Base-by-base conservation (phyloP, 2,888 invertebrate species). In the Ormyrus nitidulus region DNA sequence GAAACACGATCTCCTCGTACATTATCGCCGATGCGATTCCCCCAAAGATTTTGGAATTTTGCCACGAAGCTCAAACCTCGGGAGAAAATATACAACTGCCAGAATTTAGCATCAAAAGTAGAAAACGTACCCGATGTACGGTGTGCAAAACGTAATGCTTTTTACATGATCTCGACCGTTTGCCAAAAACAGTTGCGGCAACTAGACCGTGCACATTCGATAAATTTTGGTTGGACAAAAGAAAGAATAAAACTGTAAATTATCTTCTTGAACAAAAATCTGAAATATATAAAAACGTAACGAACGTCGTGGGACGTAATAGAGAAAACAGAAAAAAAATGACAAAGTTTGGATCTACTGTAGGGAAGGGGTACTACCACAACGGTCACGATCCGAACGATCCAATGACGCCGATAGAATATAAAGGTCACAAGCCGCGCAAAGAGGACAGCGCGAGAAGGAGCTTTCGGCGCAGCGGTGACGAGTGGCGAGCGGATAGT, bases 401-500 rank as follows among this genome's bases (percentile, higher is more conserved):
- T 53, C 61, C 66, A 53, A 85, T 87, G 84, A 88, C 86, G 85
- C 86, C 85, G 82, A 86, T 87, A 86, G 88, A 88, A 80, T 89
- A 87, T 88, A 90, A 90, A 83, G 89, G 88, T 85, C 87, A 88
- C 78, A 89, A 86, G 81, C 87, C 88, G 84, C 88, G 89, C 85
- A 90, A 89, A 87, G 89, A 89, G 83, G 86, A 89, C 84, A 89
- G 84, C 85, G 88, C 87, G 79, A 87, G 88, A 82, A 87, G 89
- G 85, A 90, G 89, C 85, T 90, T 89, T 84, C 87, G 90, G 83
- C 87, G 90, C 85, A 89, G 86, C 83, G 88, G 87, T 74, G 89
- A 89, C 85, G 90, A 90, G 81, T 89, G 90, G 90, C 87, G 89
- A 74, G 86, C 88, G 83, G 90, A 90, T 85, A 89, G 88, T 87